Evolutionary conservation across 2,797 vertebrate species (phyloP).

Genomic region (Coilia nasus): DNA sequence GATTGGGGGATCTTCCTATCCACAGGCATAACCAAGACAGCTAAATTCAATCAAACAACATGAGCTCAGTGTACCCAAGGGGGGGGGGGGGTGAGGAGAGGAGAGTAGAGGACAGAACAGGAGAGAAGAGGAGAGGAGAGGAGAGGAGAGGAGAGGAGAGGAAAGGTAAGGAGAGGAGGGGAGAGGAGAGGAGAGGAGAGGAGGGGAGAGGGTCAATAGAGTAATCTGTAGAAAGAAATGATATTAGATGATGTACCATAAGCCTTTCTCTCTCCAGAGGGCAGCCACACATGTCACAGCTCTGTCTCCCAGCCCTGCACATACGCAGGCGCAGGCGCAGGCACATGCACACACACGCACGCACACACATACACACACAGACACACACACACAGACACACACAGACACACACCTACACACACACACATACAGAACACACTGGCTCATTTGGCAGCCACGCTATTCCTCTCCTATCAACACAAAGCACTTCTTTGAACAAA

Average conservation of each 20-base stretch:
- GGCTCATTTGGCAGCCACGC: slow-evolving; percentile 11
- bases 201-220: neutral
- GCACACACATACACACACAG: too few relatives aligned
- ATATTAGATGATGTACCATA: slow-evolving; percentile 16
- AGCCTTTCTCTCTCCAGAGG: neutral
- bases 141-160: too few relatives aligned
- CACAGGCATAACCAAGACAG: neutral
- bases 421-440: neutral
- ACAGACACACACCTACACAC: too few relatives aligned
- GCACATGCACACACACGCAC: too few relatives aligned
- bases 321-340: too few relatives aligned
- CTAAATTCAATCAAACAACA: neutral
- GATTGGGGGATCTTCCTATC: slow-evolving; percentile 16
- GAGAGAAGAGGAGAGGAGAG: neutral
- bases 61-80: neutral
- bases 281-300: neutral
- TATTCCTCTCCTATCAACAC: neutral
- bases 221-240: neutral
- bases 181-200: neutral
- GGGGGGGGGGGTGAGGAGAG: too few relatives aligned
- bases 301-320: neutral
- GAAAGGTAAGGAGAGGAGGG: neutral
- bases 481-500: neutral
- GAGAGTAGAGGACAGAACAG: neutral
- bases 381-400: too few relatives aligned